Evolutionary conservation across 1,140 invertebrate species (phyloP).

Genomic region (Drosophila guanche): DNA sequence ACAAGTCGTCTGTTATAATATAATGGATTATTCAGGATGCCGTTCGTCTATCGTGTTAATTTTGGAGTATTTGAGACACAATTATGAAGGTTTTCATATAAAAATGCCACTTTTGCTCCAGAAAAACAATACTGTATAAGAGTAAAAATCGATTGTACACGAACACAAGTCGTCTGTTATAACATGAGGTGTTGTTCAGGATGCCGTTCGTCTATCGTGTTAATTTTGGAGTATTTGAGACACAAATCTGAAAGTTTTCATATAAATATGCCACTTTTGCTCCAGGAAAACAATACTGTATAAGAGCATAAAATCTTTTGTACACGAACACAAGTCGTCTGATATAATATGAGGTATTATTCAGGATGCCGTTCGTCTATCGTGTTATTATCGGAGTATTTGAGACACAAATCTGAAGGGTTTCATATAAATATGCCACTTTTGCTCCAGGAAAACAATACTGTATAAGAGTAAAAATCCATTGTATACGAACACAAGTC

Average conservation of each 20-base stretch:
- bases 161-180: conserved; percentile 58
- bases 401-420: no score
- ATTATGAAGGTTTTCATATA: neutral
- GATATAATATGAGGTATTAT: no score
- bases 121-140: neutral
- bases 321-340: no score
- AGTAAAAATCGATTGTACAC: conserved; percentile 18
- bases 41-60: conserved; percentile 1
- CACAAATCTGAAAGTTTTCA: no score
- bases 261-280: no score
- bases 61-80: conserved; percentile 42
- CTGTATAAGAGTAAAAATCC: neutral
- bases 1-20: conserved; percentile 46
- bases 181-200: conserved; percentile 22
- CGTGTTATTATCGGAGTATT: no score
- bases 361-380: no score
- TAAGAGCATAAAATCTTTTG: no score
- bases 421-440: conserved; percentile 43
- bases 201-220: no score
- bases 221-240: no score
- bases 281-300: no score
- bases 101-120: no score
- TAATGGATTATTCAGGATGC: conserved; percentile 37
- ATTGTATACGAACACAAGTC: conserved; percentile 49
- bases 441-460: conserved; percentile 11